Evolutionary conservation across 2,113 vertebrate species (phyloP).

Genomic region (Bettongia penicillata): DNA sequence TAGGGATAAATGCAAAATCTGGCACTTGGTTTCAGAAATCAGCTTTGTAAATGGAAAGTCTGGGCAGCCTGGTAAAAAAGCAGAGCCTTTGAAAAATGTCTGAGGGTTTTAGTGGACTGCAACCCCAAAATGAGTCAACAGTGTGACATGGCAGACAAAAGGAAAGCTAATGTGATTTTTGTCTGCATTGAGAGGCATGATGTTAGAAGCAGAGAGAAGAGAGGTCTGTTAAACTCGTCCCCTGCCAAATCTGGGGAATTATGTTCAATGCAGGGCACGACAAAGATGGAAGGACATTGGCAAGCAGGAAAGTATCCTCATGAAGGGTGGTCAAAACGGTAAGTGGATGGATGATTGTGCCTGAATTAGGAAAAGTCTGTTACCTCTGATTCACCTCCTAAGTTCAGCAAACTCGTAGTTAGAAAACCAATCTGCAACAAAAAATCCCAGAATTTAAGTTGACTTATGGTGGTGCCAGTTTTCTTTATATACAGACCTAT

Average conservation of each 20-base stretch:
- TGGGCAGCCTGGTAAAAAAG: background rate
- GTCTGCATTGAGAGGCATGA: background rate
- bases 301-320: background rate
- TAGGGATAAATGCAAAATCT: background rate
- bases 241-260: background rate
- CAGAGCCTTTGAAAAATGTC: background rate
- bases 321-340: background rate
- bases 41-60: background rate
- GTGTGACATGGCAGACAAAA: background rate
- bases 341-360: background rate
- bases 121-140: background rate
- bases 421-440: background rate
- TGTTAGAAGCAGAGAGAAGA: background rate
- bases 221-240: background rate
- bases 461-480: background rate
- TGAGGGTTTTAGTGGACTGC: background rate
- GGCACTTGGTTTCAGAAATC: background rate
- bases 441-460: background rate
- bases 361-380: background rate
- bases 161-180: background rate
- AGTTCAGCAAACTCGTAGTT: background rate
- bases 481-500: background rate
- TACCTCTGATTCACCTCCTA: background rate
- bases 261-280: background rate
- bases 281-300: background rate